Percentiles rank a stretch among this genome's conserved stretches.
These are phyloP conservation scores for Pachyseris speciosa DNA, from an alignment of 64 coral and sea anemone species.

Conservation along the genomic window DNA sequence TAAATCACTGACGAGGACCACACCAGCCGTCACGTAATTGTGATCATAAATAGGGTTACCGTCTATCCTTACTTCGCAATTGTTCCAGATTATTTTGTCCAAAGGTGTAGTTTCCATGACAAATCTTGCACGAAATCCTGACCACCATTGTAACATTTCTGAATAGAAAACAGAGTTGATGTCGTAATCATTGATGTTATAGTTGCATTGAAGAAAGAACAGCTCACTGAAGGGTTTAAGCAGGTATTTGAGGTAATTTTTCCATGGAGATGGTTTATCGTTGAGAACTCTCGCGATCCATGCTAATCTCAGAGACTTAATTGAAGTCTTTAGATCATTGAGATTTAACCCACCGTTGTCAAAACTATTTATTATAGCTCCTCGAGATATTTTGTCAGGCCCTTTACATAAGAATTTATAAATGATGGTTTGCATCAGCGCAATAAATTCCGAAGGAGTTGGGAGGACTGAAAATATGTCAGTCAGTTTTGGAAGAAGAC, in stretches of 20 bases:
- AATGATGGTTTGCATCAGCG: neutral
- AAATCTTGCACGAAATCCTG: neutral
- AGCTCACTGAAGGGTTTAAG: neutral
- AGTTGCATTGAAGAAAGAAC: constrained; percentile 33
- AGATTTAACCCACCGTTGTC: constrained; percentile 17
- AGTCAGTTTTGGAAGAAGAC: neutral
- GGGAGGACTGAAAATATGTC: neutral
- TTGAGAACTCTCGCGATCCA: constrained; percentile 16
- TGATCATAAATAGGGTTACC: neutral
- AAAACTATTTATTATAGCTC: constrained; percentile 2
- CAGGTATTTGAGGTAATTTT: neutral
- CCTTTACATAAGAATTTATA: constrained; percentile 18
- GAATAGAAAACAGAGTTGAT: neutral
- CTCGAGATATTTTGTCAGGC: constrained; percentile 13
- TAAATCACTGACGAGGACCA: no score
- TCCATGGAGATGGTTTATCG: neutral
- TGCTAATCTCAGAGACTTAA: constrained; percentile 18
- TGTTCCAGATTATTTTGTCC: neutral
- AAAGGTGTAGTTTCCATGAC: neutral
- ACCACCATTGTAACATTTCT: constrained; percentile 9
- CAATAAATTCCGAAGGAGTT: neutral
- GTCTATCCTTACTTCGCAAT: neutral
- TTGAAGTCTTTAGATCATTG: constrained; percentile 17
- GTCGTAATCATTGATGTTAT: constrained; percentile 17
- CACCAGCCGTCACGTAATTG: no score